Percentiles rank a stretch among this genome's conserved stretches.
These are phyloP conservation scores for Hydropsyche betteni DNA, from an alignment of 2,888 invertebrate genomes.

Conservation along the genomic window DNA sequence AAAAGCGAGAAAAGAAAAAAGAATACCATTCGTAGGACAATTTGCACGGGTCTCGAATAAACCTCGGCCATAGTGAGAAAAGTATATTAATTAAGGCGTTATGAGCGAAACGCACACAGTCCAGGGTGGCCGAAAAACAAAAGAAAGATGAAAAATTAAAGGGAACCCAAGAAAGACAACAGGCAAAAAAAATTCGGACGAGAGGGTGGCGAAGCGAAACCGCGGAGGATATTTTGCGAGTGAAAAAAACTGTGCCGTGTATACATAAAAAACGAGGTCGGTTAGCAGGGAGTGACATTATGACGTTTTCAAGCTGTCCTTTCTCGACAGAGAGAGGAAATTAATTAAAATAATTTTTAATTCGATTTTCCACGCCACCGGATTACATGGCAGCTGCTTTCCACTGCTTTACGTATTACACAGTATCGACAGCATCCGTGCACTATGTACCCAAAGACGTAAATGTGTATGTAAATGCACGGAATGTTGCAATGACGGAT, in stretches of 20 bases:
- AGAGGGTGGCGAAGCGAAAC: too few relatives aligned
- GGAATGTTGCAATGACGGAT: too few relatives aligned
- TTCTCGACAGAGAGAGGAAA: not conserved
- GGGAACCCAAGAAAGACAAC: conserved; percentile 36
- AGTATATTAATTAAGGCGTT: conserved; percentile 45
- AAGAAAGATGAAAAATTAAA: conserved; percentile 46
- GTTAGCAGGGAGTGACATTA: conserved; percentile 9
- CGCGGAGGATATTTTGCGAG: too few relatives aligned
- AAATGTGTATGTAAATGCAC: too few relatives aligned
- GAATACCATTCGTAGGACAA: conserved; percentile 25
- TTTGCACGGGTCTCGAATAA: conserved; percentile 28
- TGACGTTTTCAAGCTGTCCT: conserved; percentile 20
- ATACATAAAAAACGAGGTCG: too few relatives aligned
- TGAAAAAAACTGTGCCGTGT: not conserved
- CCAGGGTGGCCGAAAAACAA: conserved; percentile 33
- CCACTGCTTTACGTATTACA: not conserved
- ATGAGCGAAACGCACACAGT: conserved; percentile 8
- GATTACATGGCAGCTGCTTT: not conserved
- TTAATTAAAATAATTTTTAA: conserved; percentile 27
- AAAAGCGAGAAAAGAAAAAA: conserved; percentile 3
- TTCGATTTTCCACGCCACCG: conserved; percentile 19
- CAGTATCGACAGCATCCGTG: not conserved
- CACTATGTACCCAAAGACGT: too few relatives aligned
- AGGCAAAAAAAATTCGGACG: conserved; percentile 5
- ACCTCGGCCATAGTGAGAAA: conserved; percentile 41